These are phyloP conservation scores for Euplexia lucipara DNA, from an alignment of 2,888 invertebrate species.

Conservation along the genomic window DNA sequence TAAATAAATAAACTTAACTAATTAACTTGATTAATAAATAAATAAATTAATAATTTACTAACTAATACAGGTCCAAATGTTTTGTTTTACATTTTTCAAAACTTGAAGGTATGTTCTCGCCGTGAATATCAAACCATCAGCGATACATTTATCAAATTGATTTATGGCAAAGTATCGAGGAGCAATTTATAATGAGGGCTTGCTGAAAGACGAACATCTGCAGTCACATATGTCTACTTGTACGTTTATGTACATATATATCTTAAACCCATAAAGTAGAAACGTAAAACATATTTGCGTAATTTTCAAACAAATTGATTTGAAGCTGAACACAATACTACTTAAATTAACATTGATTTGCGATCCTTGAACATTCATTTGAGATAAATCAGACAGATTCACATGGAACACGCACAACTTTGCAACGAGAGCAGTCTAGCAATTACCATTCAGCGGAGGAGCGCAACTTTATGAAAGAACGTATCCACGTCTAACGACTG, in stretches of 20 bases:
- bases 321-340: neutral
- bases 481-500: slow-evolving; percentile 34
- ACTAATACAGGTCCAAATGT: neutral
- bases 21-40: too few relatives aligned
- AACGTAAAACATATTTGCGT: neutral
- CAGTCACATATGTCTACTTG: neutral
- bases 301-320: neutral
- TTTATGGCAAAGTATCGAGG: slow-evolving; percentile 53
- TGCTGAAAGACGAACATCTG: slow-evolving; percentile 38
- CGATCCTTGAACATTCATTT: neutral
- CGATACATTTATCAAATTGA: slow-evolving; percentile 59
- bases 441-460: slow-evolving; percentile 40
- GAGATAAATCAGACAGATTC: slow-evolving; percentile 18
- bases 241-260: neutral
- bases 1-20: too few relatives aligned
- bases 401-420: slow-evolving; percentile 41
- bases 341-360: slow-evolving; percentile 16
- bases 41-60: neutral
- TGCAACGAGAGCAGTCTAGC: slow-evolving; percentile 22
- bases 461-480: slow-evolving; percentile 49
- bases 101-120: slow-evolving; percentile 3
- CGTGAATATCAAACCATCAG: slow-evolving; percentile 52
- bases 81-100: slow-evolving; percentile 3
- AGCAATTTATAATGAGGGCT: slow-evolving; percentile 44
- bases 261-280: too few relatives aligned